phyloP scores from a whole-genome alignment of 2,113 vertebrate genomes.

The Ptychochromis oligacanthus region DNA sequence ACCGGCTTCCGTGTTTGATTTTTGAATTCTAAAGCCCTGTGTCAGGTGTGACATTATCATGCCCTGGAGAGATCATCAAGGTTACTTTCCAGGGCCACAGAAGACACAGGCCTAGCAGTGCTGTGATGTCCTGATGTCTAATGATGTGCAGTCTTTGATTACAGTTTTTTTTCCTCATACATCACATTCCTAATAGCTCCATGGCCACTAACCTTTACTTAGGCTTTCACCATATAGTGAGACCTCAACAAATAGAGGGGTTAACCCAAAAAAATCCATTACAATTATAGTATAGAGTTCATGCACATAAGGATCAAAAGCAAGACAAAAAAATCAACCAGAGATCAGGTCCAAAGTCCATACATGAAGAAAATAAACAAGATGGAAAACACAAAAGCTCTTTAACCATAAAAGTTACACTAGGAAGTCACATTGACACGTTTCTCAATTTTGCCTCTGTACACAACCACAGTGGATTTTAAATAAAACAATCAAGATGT shows the following conservation, averaged over 20 bases:
- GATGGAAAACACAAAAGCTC: not conserved
- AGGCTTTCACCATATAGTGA: not conserved
- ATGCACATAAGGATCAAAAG: not conserved
- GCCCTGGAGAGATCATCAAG: not conserved
- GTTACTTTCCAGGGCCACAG: not conserved
- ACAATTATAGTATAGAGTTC: not conserved
- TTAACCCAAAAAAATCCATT: not conserved
- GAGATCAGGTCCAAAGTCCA: not conserved
- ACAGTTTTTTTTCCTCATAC: not conserved
- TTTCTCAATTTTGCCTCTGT: too few species aligned
- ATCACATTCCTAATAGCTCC: not conserved
- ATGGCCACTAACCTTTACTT: not conserved
- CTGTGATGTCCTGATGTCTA: too few species aligned
- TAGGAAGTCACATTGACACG: not conserved
- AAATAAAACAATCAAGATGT: too few species aligned
- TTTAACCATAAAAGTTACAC: not conserved
- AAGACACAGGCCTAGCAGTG: not conserved
- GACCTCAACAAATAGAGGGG: not conserved
- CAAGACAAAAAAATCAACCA: not conserved
- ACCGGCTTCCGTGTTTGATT: not conserved
- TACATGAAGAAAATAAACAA: too few species aligned
- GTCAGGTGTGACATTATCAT: not conserved
- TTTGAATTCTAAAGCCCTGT: not conserved
- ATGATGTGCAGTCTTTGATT: too few species aligned
- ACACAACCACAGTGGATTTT: too few species aligned